Conservation (phyloP, 2,113 vertebrate genomes). For the Hippocampus mohnikei region DNA sequence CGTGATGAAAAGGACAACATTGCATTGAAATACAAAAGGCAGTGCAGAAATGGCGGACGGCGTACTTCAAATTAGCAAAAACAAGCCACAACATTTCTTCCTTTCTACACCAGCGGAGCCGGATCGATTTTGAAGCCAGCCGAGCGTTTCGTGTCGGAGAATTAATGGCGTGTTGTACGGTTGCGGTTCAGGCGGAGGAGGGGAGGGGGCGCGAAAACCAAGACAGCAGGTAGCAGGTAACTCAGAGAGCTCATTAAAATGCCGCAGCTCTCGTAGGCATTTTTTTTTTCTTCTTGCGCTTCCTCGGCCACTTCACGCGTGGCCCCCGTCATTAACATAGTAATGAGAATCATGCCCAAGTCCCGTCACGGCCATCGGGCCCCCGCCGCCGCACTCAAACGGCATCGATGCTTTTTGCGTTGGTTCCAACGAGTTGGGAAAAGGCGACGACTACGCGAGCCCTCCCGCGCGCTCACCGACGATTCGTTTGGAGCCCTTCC, state of each 20-base stretch:
- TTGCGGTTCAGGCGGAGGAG: not conserved
- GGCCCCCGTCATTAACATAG: conserved; percentile 68
- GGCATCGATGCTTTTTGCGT: not conserved
- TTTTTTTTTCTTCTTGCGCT: conserved; percentile 6
- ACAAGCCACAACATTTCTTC: too few species aligned
- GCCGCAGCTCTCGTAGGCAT: not conserved
- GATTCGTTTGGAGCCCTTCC: too few species aligned
- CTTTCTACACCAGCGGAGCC: not conserved
- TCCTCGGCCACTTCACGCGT: conserved; percentile 35
- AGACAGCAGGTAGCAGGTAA: not conserved
- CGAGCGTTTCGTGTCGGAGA: not conserved
- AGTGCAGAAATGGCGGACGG: too few species aligned
- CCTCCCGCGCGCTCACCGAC: not conserved
- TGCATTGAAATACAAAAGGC: too few species aligned
- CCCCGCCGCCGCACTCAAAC: conserved; percentile 1
- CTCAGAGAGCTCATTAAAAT: conserved; percentile 28
- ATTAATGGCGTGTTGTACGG: not conserved
- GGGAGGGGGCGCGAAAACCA: not conserved
- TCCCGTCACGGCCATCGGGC: conserved; percentile 48
- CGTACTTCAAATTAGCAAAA: too few species aligned
- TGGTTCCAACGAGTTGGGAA: not conserved
- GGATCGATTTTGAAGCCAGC: not conserved
- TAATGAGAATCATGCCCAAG: conserved; percentile 74
- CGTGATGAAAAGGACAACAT: too few species aligned
- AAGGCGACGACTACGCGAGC: not conserved